These are phyloP conservation scores for Cylloceria caligata DNA, from an alignment of 2,888 invertebrate species.

Conservation along the genomic window DNA sequence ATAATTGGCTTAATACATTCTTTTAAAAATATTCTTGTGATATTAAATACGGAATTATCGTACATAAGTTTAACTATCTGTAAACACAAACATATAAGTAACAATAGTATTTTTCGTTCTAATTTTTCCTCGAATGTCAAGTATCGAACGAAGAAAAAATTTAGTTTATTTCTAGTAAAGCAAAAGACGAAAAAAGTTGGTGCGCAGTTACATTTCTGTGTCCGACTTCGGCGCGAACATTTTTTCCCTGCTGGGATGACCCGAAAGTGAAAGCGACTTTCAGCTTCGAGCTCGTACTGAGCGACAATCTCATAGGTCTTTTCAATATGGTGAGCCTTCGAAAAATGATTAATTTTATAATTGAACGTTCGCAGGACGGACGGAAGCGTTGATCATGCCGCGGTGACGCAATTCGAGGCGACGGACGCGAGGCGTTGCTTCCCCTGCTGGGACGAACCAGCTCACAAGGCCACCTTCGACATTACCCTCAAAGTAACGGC, in stretches of 20 bases:
- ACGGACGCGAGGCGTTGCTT: slow-evolving; percentile 97
- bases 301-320: slow-evolving; percentile 82
- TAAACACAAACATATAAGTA: not conserved
- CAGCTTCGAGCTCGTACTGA: slow-evolving; percentile 82
- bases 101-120: not conserved
- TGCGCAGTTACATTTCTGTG: slow-evolving; percentile 85
- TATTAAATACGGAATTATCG: no score
- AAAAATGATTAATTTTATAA: slow-evolving; percentile 46
- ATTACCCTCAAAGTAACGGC: slow-evolving; percentile 93
- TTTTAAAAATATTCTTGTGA: no score
- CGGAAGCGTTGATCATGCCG: slow-evolving; percentile 93
- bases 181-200: slow-evolving; percentile 70
- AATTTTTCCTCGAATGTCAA: not conserved
- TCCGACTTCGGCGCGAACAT: slow-evolving; percentile 83
- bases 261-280: slow-evolving; percentile 87
- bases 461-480: slow-evolving; percentile 97
- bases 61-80: no score
- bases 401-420: slow-evolving; percentile 96
- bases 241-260: slow-evolving; percentile 88
- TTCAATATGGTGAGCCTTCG: slow-evolving; percentile 85
- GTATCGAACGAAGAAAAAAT: not conserved
- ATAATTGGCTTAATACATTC: no score
- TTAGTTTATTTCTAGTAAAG: slow-evolving; percentile 53
- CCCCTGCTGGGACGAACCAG: slow-evolving; percentile 99
- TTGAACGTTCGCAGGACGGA: slow-evolving; percentile 85